Percentiles rank a stretch among this genome's conserved stretches.
Conservation (phyloP, 2,888 invertebrate species). For the Eristalis arbustorum region DNA sequence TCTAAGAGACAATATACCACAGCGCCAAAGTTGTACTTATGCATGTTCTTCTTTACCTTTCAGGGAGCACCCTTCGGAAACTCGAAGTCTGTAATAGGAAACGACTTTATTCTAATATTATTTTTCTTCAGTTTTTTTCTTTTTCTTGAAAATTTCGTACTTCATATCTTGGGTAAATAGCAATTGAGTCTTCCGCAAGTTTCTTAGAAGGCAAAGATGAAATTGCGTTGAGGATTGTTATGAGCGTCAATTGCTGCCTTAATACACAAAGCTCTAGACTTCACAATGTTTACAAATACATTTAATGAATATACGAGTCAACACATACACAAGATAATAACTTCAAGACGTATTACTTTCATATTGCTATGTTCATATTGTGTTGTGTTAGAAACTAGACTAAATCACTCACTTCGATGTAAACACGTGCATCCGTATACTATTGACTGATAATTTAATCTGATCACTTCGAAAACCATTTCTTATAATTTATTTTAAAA, state of each 20-base stretch:
- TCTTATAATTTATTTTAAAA: too few relatives aligned
- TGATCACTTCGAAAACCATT: too few relatives aligned
- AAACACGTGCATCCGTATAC: too few relatives aligned
- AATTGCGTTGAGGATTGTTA: slow-evolving; percentile 44
- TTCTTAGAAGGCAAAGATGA: slow-evolving; percentile 35
- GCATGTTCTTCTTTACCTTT: slow-evolving; percentile 31
- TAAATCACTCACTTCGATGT: too few relatives aligned
- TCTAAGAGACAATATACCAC: slow-evolving; percentile 29
- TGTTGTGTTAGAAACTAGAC: neutral
- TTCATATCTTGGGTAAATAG: slow-evolving; percentile 59
- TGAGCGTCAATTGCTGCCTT: slow-evolving; percentile 22
- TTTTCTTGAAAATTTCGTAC: slow-evolving; percentile 22
- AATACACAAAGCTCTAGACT: slow-evolving; percentile 5
- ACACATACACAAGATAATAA: neutral
- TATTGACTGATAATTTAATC: too few relatives aligned
- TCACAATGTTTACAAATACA: neutral
- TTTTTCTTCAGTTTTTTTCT: slow-evolving; percentile 43
- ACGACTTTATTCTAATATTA: slow-evolving; percentile 62
- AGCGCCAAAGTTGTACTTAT: slow-evolving; percentile 38
- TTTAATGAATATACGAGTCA: too few relatives aligned
- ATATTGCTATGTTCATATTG: neutral
- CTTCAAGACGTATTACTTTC: too few relatives aligned
- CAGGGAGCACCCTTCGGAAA: slow-evolving; percentile 33
- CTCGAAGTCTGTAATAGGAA: slow-evolving; percentile 25
- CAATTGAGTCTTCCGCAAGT: slow-evolving; percentile 48